Evolutionary conservation across 2,113 vertebrate genomes (phyloP), one percentile per base, ranked within the genome.

Genomic region (Lucifuga dentata): DNA sequence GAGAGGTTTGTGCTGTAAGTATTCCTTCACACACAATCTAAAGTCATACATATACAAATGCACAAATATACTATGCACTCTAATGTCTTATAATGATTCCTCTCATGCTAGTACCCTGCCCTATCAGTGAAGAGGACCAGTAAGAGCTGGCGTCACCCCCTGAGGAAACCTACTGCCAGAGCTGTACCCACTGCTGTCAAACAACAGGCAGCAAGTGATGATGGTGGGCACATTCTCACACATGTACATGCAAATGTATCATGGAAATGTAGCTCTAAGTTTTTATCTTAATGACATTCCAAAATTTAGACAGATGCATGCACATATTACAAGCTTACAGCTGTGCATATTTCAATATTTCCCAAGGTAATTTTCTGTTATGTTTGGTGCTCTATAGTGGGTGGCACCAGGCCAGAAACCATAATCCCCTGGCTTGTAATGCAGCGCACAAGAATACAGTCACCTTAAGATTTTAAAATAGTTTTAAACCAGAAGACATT

Each of bases 161-260:
- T 93, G 81, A 91, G 92, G 85, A 94, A 92, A 68, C 96, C 96
- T 11, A 95, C 95, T 1, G 89, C 94, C 45, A 93, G 96, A 78
- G 97, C 96, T 24, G 94, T 95, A 43, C 93, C 96, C 87, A 96
- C 94, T 16, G 84, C 96, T 10, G 95, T 98, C 73, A 98, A 98
- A 79, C 95, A 96, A 40, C 96, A 98, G 76, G 80, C 88, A 44
- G 51, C 75, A 62, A 97, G 93, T 64, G 95, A 98, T 55, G 96
- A 98, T 85, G 97, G 97, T 98, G 74, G 86, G 92, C 49, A 0
- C 49, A 39, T 44, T n/a, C 8, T 26, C n/a, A 41, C 36, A 21
- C 41, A 46, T 16, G n/a, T 13, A 36, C 44, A 15, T 51, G 11
- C 41, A 33, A 57, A 40, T 20, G 44, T 40, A 46, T 70, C 8